phyloP scores from a whole-genome alignment of 2,888 invertebrate species.

The Idaea straminata region DNA sequence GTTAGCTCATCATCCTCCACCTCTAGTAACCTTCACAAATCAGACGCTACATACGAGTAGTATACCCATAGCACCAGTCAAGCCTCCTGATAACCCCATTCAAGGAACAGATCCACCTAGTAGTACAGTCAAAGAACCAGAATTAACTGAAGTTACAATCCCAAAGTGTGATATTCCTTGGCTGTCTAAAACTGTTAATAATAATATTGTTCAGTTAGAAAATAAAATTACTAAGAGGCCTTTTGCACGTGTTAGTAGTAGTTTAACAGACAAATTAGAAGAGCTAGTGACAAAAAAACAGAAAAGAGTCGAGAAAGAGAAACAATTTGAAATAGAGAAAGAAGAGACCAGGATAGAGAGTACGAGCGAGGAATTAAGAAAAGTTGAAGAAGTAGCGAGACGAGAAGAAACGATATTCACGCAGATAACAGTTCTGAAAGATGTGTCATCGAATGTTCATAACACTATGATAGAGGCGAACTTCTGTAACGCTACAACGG shows the following conservation, averaged over 20 bases:
- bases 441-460: conserved; percentile 70
- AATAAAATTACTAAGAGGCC: conserved; percentile 61
- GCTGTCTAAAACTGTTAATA: conserved; percentile 74
- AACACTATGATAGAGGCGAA: conserved; percentile 70
- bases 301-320: conserved; percentile 24
- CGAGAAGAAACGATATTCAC: conserved; percentile 71
- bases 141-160: conserved; percentile 48
- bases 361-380: conserved; percentile 47
- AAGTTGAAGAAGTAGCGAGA: conserved; percentile 62
- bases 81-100: conserved; percentile 73
- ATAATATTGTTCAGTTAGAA: conserved; percentile 66
- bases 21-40: conserved; percentile 59
- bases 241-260: conserved; percentile 68
- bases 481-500: conserved; percentile 64
- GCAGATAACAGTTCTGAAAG: conserved; percentile 72
- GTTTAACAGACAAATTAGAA: conserved; percentile 59
- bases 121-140: conserved; percentile 69
- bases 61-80: conserved; percentile 72
- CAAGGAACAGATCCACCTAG: conserved; percentile 74
- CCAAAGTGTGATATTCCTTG: conserved; percentile 73
- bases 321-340: conserved; percentile 28
- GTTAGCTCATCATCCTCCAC: conserved; percentile 62
- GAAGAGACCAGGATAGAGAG: conserved; percentile 37
- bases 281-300: conserved; percentile 41
- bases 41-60: conserved; percentile 66